Conservation (phyloP, 2,888 invertebrate species). For the Drosophila picticornis region DNA sequence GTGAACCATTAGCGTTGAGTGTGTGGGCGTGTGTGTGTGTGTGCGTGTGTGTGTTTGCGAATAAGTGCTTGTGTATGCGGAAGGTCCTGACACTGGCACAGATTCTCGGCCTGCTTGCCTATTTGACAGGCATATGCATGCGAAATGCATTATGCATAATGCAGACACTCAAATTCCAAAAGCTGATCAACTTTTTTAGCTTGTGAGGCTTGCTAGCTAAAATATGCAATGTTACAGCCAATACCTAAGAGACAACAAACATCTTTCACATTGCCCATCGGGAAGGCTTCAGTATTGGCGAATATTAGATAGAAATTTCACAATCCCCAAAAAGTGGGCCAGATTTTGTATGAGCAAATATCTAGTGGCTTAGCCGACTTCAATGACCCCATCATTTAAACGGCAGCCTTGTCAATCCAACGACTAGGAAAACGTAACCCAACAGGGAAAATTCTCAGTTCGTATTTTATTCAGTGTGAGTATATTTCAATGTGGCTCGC, state of each 20-base stretch:
- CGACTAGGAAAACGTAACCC: not conserved
- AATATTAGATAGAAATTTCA: not conserved
- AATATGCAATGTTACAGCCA: not conserved
- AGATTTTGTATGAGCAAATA: not conserved
- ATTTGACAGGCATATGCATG: conserved; percentile 41
- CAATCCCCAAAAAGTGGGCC: not conserved
- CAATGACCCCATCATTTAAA: not conserved
- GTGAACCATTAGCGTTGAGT: conserved; percentile 38
- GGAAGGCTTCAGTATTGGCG: not conserved
- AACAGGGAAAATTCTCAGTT: not conserved
- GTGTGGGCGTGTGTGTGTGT: not conserved
- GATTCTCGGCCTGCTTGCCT: conserved; percentile 38
- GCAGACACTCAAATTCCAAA: conserved; percentile 37
- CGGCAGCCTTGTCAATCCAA: not conserved
- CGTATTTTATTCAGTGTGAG: not conserved
- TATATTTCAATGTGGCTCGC: not conserved
- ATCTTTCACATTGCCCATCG: not conserved
- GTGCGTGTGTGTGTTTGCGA: not conserved
- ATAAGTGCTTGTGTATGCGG: conserved; percentile 8
- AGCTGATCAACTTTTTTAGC: conserved; percentile 14
- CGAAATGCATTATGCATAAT: conserved; percentile 49
- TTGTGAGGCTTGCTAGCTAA: not conserved
- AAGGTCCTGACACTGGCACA: conserved; percentile 33
- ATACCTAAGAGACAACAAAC: conserved; percentile 4
- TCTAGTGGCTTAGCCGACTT: not conserved